Conservation (phyloP, 2,888 invertebrate species). For the Crocallis elinguaria region DNA sequence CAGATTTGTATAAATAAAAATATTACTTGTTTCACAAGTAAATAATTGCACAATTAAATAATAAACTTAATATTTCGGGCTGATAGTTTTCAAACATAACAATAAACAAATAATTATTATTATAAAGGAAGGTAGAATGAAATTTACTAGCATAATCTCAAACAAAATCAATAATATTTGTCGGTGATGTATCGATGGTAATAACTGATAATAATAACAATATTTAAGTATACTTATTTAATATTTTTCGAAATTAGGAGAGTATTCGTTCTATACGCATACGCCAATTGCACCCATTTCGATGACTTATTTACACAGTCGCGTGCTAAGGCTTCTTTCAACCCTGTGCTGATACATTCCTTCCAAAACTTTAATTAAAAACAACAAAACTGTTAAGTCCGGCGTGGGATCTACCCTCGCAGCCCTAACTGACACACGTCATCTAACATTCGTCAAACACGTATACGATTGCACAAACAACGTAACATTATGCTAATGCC, state of each 20-base stretch:
- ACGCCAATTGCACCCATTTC: slow-evolving; percentile 49
- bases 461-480: slow-evolving; percentile 78
- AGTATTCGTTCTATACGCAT: slow-evolving; percentile 39
- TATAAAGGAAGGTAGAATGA: slow-evolving; percentile 48
- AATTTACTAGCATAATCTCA: slow-evolving; percentile 72
- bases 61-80: slow-evolving; percentile 64
- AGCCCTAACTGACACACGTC: background rate
- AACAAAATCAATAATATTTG: too few relatives aligned
- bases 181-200: slow-evolving; percentile 53
- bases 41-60: slow-evolving; percentile 70
- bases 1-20: slow-evolving; percentile 72
- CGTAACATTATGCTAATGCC: slow-evolving; percentile 72
- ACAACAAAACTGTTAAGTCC: background rate
- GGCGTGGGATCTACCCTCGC: background rate
- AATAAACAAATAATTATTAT: slow-evolving; percentile 73
- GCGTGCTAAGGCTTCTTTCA: slow-evolving; percentile 62
- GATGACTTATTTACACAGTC: slow-evolving; percentile 53
- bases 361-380: slow-evolving; percentile 44
- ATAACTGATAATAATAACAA: slow-evolving; percentile 4
- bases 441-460: slow-evolving; percentile 50
- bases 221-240: too few relatives aligned
- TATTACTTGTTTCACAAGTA: slow-evolving; percentile 66
- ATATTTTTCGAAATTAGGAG: slow-evolving; percentile 30
- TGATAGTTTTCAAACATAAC: slow-evolving; percentile 78
- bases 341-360: slow-evolving; percentile 65